phyloP scores from a whole-genome alignment of 37 sponge, comb jelly and placozoan genomes.

The Corticium candelabrum region DNA sequence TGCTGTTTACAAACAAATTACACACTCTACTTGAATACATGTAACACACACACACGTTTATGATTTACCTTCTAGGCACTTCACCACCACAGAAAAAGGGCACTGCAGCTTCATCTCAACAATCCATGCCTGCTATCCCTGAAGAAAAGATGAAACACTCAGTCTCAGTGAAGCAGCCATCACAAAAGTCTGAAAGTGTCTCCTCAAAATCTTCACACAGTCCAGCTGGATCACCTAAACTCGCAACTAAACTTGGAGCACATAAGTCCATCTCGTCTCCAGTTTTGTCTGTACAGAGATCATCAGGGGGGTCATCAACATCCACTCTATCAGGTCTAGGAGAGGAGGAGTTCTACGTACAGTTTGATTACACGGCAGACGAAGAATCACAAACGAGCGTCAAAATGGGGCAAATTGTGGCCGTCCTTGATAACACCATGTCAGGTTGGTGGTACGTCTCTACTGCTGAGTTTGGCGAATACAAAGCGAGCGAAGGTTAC shows the following conservation, averaged over 20 bases:
- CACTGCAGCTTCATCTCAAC: no score
- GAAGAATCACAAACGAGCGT: constrained; percentile 18
- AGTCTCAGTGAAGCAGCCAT: neutral
- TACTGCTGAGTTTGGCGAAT: neutral
- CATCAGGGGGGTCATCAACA: neutral
- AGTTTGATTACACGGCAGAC: neutral
- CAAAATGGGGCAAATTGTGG: constrained; percentile 46
- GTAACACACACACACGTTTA: no score
- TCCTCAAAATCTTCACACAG: neutral
- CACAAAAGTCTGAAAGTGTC: no score
- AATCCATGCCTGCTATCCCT: no score
- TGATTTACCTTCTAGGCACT: no score
- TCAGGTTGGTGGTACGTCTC: neutral
- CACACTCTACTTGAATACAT: no score
- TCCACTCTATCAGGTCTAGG: neutral
- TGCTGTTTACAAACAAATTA: no score
- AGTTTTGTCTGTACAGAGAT: neutral
- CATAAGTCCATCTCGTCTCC: neutral
- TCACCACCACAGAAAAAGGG: no score
- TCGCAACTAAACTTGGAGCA: neutral
- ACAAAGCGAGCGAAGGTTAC: neutral
- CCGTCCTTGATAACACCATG: constrained; percentile 35
- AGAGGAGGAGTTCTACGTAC: neutral
- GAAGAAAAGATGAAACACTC: no score
- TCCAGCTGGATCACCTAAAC: neutral